Percentiles rank a stretch among this genome's conserved stretches.
Evolutionary conservation across 1,140 invertebrate species (phyloP).

Genomic region (Zophobas morio): DNA sequence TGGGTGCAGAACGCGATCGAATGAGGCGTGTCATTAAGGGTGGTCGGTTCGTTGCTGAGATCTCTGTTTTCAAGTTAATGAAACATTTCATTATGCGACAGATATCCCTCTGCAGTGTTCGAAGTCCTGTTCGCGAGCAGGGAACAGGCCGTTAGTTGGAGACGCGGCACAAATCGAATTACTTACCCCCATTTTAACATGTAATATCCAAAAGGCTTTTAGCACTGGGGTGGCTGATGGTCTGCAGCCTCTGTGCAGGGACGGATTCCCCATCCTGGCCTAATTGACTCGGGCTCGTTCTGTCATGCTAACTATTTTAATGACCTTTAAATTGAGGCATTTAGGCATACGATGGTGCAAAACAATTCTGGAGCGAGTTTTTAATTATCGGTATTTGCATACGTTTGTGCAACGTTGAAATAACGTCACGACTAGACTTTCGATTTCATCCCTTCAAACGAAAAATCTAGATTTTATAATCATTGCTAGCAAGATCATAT

Average conservation of each 20-base stretch:
- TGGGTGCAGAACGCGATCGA: conserved; percentile 38
- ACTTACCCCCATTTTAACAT: conserved; percentile 68
- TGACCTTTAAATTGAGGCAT: conserved; percentile 55
- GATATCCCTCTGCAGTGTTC: conserved; percentile 54
- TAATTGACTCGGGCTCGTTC: conserved; percentile 61
- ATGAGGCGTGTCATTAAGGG: conserved; percentile 36
- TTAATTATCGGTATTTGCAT: too few species aligned
- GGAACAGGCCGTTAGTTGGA: conserved; percentile 55
- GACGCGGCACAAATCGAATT: conserved; percentile 66
- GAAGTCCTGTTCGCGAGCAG: conserved; percentile 53
- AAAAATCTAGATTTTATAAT: too few species aligned
- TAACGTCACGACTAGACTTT: too few species aligned
- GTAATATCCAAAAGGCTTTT: conserved; percentile 69
- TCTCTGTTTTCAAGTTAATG: conserved; percentile 62
- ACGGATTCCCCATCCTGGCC: conserved; percentile 56
- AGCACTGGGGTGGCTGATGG: conserved; percentile 64
- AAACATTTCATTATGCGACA: conserved; percentile 63
- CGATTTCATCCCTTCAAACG: too few species aligned
- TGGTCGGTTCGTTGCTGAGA: conserved; percentile 40
- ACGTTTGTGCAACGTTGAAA: too few species aligned
- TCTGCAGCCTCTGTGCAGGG: conserved; percentile 55
- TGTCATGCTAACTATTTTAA: conserved; percentile 59
- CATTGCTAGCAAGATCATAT: too few species aligned
- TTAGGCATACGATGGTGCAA: not conserved
- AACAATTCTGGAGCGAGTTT: too few species aligned